Base-by-base conservation (phyloP, 2,797 vertebrate genomes). In the Podargus strigoides region DNA sequence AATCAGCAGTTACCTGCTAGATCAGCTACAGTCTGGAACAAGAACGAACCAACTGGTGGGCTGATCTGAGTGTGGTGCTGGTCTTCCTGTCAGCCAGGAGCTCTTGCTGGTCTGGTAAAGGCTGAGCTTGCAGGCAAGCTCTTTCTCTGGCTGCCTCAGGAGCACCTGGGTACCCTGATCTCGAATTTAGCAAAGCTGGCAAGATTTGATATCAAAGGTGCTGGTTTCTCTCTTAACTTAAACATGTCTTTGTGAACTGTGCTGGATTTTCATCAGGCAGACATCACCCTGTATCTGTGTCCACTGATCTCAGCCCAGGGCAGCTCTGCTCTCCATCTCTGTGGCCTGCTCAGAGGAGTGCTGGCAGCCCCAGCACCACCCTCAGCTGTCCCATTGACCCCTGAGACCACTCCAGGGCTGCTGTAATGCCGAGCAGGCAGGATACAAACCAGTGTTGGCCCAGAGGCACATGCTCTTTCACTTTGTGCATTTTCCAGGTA, bases 211-310 rank as follows among this genome's bases (percentile, higher is more conserved):
- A 62, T 15, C 10, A 37, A 44, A 66, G 56, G 46, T 50, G 24
- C 15, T 66, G 15, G 22, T 37, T 41, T 22, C 32, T 22, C 47
- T 41, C 39, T 49, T 66, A 53, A 49, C 12, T 22, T 9, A 13
- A 47, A 30, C 22, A 5, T 17, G 10, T 24, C 53, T 32, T 50
- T 32, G 34, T 27, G 55, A 44, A 13, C 49, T 44, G 37, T 19
- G 2, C 14, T 6, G 14, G 21, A 30, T n/a, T n/a, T n/a, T 15
- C 28, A 39, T 5, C 14, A 26, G n/a, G 42, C 37, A n/a, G 18
- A 20, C 0, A 3, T n/a, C n/a, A n/a, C n/a, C n/a, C n/a, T 36
- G 34, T 26, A 10, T 6, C 32, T 26, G 3, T 30, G 23, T n/a
- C 44, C 34, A 3, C 19, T 7, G 15, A 22, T 28, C 63, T 12